Evolutionary conservation across 2,797 vertebrate genomes (phyloP).

Genomic region (Cuniculus paca): DNA sequence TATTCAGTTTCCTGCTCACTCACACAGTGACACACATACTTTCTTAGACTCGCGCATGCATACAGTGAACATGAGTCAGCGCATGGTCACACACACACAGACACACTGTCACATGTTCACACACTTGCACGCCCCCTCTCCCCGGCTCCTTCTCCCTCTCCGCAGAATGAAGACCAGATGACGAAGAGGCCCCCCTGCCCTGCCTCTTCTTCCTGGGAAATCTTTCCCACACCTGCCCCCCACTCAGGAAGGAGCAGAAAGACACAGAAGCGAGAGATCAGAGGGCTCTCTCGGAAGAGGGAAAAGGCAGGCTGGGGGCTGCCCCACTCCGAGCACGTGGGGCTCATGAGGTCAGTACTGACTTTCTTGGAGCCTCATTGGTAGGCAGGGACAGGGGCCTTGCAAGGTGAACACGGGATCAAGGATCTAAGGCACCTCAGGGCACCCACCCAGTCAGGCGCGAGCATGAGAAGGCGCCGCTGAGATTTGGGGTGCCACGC

Average conservation of each 20-base stretch:
- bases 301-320: not conserved
- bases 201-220: not conserved
- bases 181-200: not conserved
- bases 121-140: not conserved
- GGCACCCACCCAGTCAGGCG: not conserved
- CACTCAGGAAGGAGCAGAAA: not conserved
- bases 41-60: not conserved
- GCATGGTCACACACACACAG: not conserved
- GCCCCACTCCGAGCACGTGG: not conserved
- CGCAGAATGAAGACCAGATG: constrained; percentile 59
- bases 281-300: too few species aligned
- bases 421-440: not conserved
- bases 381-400: not conserved
- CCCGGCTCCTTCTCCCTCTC: constrained; percentile 48
- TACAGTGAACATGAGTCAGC: not conserved
- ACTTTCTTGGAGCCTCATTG: not conserved
- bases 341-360: not conserved
- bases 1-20: not conserved
- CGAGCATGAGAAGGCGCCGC: not conserved
- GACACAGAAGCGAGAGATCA: not conserved
- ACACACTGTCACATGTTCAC: not conserved
- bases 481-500: not conserved
- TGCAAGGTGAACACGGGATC: fast-evolving
- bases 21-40: not conserved
- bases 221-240: not conserved